phyloP scores from a whole-genome alignment of 2,888 invertebrate genomes.

The Teinopalpus imperialis region DNA sequence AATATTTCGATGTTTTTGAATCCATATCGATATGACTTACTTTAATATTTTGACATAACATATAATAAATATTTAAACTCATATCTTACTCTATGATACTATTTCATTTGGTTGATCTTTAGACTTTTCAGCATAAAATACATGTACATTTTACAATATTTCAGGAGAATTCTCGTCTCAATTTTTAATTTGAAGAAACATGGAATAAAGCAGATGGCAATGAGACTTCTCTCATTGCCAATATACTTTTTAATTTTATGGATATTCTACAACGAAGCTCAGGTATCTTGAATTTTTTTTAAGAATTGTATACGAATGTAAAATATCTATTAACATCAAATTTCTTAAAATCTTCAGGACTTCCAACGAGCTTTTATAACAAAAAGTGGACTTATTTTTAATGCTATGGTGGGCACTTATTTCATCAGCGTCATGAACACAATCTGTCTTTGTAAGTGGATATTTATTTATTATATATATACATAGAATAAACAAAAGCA shows the following conservation, averaged over 20 bases:
- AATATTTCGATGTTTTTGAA: no score
- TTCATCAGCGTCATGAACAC: constrained; percentile 87
- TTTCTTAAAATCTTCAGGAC: constrained; percentile 57
- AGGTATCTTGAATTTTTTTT: constrained; percentile 54
- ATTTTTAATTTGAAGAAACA: constrained; percentile 89
- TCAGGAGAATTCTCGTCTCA: constrained; percentile 88
- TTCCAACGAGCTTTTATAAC: constrained; percentile 87
- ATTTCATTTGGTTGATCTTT: no score
- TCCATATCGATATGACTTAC: no score
- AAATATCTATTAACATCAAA: neutral
- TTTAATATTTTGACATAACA: no score
- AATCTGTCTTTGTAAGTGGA: constrained; percentile 86
- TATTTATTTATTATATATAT: no score
- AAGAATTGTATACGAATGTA: no score
- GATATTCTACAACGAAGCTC: constrained; percentile 88
- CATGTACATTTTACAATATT: no score
- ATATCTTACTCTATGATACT: no score
- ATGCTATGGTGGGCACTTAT: constrained; percentile 85
- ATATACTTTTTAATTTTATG: constrained; percentile 89
- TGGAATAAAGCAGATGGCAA: constrained; percentile 88
- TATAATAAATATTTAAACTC: no score
- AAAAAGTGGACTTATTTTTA: constrained; percentile 87
- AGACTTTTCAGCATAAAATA: no score
- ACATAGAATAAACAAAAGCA: no score
- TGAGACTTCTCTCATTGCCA: constrained; percentile 88